Conservation (phyloP, 2,113 vertebrate species). For the Nibea coibor region DNA sequence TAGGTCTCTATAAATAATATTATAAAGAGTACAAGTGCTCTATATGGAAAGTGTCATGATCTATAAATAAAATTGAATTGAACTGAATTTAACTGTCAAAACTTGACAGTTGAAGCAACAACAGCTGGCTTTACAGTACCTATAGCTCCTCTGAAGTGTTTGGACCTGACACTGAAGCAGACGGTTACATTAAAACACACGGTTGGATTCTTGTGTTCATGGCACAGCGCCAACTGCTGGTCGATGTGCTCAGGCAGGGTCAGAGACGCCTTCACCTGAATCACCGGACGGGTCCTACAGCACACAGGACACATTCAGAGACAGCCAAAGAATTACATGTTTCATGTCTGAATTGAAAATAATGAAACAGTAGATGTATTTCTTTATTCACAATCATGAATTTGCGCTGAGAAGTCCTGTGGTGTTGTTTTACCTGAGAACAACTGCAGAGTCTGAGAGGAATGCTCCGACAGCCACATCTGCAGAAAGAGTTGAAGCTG, state of each 20-base stretch:
- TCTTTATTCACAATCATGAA: conserved; percentile 2
- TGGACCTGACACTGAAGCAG: conserved; percentile 91
- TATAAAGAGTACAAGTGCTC: no score
- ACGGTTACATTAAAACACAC: conserved; percentile 88
- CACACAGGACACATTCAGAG: conserved; percentile 20
- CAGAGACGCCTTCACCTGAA: conserved; percentile 89
- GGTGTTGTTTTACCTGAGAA: conserved; percentile 88
- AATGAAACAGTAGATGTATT: background rate
- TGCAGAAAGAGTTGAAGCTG: conserved; percentile 64
- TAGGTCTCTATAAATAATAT: no score
- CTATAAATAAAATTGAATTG: no score
- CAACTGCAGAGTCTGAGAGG: conserved; percentile 90
- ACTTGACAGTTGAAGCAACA: no score
- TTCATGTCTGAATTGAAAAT: background rate
- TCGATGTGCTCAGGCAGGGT: conserved; percentile 87
- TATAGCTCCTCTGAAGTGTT: conserved; percentile 85
- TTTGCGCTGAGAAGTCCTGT: background rate
- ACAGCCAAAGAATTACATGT: background rate
- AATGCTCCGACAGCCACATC: conserved; percentile 96
- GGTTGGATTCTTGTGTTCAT: conserved; percentile 82
- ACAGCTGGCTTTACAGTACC: conserved; percentile 81
- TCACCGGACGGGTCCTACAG: conserved; percentile 91
- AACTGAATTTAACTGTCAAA: no score
- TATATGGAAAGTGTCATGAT: no score
- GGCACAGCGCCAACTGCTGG: conserved; percentile 83